Evolutionary conservation across 2,797 vertebrate species (phyloP), one percentile per base, ranked within the genome.

Genomic region (Macropodus opercularis): DNA sequence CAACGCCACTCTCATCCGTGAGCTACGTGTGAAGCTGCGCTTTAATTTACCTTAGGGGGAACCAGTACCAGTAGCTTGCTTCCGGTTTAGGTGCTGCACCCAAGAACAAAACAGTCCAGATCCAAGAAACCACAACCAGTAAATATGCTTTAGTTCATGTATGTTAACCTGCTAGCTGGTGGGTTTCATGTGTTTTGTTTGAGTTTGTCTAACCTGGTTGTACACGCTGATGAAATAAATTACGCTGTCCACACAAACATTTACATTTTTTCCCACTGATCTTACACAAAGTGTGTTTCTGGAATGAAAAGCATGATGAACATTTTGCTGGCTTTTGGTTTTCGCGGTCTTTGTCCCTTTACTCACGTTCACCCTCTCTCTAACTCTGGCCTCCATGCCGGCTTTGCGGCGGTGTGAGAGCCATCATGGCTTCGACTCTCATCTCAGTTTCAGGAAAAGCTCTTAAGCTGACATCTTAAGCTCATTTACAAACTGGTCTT

Each of bases 401-500:
- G 70, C 59, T 60, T 72, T 79, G 69, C 59, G 54, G 75, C 66
- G 62, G 49, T 15, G 66, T 77, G 79, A 69, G 65, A 65, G 63
- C 68, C 79, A 81, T 85, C 80, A 42, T 64, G 64, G 74, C 63
- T 70, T 34, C 15, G 75, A 62, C 53, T 70, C 75, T 62, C 62
- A 40, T 84, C 80, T 90, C 81, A 70, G 70, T 89, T 90, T 89
- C 87, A 88, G 73, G 59, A 79, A 84, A 87, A 85, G 85, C 88
- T 87, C 84, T 86, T 87, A 90, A 88, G 85, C 83, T 87, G 90
- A 90, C 85, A 88, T 89, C 42, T 86, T 87, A 89, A 89, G 84
- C 85, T 88, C 78, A 89, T 91, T 91, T 90, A 76, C 85, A 73
- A 84, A 87, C 76, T 65, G 75, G 67, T 64, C 63, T 83, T 51